Base-by-base conservation (phyloP, 2,113 vertebrate genomes). In the Tachysurus vachellii region DNA sequence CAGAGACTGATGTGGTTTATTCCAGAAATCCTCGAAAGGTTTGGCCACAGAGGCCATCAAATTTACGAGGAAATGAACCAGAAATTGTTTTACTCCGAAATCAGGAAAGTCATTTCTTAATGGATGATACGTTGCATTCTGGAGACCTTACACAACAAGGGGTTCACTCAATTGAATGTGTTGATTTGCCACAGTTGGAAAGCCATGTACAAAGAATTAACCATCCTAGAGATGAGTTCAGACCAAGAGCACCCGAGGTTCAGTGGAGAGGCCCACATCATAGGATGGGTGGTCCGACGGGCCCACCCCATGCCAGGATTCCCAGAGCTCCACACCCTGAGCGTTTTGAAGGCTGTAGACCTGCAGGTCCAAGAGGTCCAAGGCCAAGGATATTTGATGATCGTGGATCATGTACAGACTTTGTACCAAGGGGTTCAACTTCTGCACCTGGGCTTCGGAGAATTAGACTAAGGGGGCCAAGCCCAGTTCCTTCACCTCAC, bases 341-440 rank as follows among this genome's bases (percentile, higher is more conserved):
- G 17, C 16, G 26, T 23, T 79, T 87, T 79, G 59, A 83, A 31
- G 77, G 26, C 53, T 82, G 36, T 83, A 62, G 44, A 71, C 47
- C 79, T 73, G 61, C 54, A 79, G 86, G 81, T 57, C 81, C 71
- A 66, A 77, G 70, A 73, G 70, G 28, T 84, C 61, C 59, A 56
- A 66, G 71, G 84, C 57, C 14, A 59, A 77, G 31, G 31, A 42
- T 56, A 44, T 12, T 70, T 53, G 80, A 66, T 47, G 59, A 85
- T 54, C 44, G n/a, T 80, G 84, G 92, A 5, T 92, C 93, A 57
- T 89, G 94, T 86, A 90, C 86, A 83, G 94, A 94, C 83, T 85
- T 89, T 4, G 92, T 90, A n/a, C 91, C 91, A 0, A 91, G 94
- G 88, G 95, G 91, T 1, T 93, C 92, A 0, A 88, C 88, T 31